Percentiles rank a stretch among this genome's conserved stretches.
Conservation (phyloP, 2,113 vertebrate genomes). For the Muntiacus reevesi region DNA sequence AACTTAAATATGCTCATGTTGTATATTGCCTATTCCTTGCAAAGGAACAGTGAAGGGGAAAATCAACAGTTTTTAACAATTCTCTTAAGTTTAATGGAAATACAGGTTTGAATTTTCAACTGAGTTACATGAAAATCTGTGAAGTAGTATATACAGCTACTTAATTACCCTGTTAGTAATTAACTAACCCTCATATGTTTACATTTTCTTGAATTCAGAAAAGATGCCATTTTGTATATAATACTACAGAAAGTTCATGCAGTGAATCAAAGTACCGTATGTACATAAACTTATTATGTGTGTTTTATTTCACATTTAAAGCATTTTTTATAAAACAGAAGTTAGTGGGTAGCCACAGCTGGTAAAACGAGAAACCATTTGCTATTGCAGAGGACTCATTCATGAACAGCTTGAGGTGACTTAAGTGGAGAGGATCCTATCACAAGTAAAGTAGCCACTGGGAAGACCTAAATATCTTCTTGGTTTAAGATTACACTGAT, state of each 20-base stretch:
- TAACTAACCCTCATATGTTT: constrained; percentile 20
- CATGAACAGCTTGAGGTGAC: not conserved
- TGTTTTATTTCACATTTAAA: constrained; percentile 44
- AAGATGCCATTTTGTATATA: constrained; percentile 8
- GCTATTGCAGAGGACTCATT: not conserved
- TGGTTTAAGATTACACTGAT: constrained; percentile 8
- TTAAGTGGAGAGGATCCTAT: not conserved
- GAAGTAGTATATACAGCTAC: not conserved
- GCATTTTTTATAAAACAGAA: constrained; percentile 49
- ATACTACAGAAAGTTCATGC: not conserved
- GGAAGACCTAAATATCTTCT: not conserved
- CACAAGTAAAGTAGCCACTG: not conserved
- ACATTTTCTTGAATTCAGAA: constrained; percentile 35
- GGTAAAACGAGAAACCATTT: not conserved
- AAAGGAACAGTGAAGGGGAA: not conserved
- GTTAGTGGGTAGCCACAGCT: constrained; percentile 25
- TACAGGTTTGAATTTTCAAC: not conserved
- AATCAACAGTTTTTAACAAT: not conserved
- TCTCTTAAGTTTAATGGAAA: not conserved
- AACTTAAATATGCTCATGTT: not conserved
- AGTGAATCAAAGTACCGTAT: constrained; percentile 24
- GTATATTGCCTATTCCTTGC: not conserved
- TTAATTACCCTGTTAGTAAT: constrained; percentile 29
- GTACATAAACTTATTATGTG: constrained; percentile 3
- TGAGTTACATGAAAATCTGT: not conserved